Evolutionary conservation across 2,113 vertebrate genomes (phyloP).

Genomic region (Hystrix brachyura): DNA sequence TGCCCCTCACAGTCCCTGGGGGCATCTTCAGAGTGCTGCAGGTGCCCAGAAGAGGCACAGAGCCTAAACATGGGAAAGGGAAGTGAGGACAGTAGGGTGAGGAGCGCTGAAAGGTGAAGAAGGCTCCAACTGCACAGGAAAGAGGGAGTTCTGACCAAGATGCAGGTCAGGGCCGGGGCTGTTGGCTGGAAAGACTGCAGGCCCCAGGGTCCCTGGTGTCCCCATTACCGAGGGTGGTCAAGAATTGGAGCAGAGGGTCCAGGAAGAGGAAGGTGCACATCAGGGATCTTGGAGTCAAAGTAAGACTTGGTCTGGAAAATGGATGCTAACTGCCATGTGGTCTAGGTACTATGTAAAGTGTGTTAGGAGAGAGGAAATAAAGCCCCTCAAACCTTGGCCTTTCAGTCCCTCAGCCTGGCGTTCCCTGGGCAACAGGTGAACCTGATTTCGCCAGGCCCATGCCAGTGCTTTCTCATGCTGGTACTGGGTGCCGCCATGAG

Average conservation of each 20-base stretch:
- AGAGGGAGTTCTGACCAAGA: not conserved
- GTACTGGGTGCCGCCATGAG: not conserved
- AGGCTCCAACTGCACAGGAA: not conserved
- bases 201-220: too few species aligned
- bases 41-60: too few species aligned
- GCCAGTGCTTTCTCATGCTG: not conserved
- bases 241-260: not conserved
- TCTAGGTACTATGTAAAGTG: too few species aligned
- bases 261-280: not conserved
- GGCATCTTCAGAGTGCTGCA: too few species aligned
- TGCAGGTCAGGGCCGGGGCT: too few species aligned
- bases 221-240: not conserved
- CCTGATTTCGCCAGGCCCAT: not conserved
- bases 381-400: not conserved
- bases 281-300: not conserved
- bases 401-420: not conserved
- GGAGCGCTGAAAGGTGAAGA: not conserved
- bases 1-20: rapidly evolving
- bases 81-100: not conserved
- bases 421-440: not conserved
- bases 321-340: not conserved
- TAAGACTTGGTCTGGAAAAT: not conserved
- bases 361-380: not conserved
- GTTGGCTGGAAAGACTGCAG: not conserved
- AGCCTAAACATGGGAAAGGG: too few species aligned